Percentiles rank a stretch among this genome's conserved stretches.
Conservation (phyloP, 2,888 invertebrate species). For the Caenorhabditis imperialis region DNA sequence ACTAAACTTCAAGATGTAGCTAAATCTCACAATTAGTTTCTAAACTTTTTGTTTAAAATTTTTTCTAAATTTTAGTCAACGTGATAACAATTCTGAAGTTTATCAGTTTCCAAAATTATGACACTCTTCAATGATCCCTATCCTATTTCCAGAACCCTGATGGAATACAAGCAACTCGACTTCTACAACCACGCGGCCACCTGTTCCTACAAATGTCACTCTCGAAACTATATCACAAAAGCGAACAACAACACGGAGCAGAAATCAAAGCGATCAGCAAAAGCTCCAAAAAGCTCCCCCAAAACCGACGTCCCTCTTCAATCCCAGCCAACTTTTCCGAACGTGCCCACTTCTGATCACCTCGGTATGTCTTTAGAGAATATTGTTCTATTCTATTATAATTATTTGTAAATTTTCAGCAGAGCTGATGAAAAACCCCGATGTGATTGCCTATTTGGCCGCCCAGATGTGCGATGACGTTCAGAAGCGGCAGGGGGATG, state of each 20-base stretch:
- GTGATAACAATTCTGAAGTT: too few relatives aligned
- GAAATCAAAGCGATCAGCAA: neutral
- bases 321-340: neutral
- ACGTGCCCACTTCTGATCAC: too few relatives aligned
- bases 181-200: slow-evolving; percentile 16
- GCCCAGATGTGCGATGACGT: slow-evolving; percentile 5
- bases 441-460: neutral
- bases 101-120: too few relatives aligned
- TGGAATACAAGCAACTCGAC: slow-evolving; percentile 20
- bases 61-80: too few relatives aligned
- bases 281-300: neutral
- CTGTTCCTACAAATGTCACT: slow-evolving; percentile 33
- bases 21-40: too few relatives aligned
- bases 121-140: too few relatives aligned
- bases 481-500: slow-evolving; percentile 8
- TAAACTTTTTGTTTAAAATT: too few relatives aligned
- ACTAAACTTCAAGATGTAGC: neutral
- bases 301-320: too few relatives aligned
- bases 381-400: too few relatives aligned
- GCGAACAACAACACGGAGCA: slow-evolving; percentile 3
- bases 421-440: slow-evolving; percentile 8
- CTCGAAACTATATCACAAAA: slow-evolving; percentile 33
- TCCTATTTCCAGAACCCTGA: slow-evolving; percentile 9
- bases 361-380: too few relatives aligned
- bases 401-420: too few relatives aligned